Base-by-base conservation (phyloP, 2,888 invertebrate species). In the Zygaena filipendulae region DNA sequence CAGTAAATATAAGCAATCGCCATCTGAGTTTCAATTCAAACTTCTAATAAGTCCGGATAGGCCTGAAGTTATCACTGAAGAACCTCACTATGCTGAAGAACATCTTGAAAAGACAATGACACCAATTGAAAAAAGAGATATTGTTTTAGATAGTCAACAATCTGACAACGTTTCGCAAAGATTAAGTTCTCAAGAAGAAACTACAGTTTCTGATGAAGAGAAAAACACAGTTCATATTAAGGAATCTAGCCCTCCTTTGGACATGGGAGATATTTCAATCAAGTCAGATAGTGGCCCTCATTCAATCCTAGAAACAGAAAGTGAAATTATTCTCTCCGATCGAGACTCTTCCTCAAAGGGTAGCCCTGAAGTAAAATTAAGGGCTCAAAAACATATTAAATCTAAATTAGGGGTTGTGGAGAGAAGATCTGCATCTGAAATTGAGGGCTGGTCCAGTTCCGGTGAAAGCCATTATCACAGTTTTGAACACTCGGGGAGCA, bases 391-490 rank as follows among this genome's bases (percentile, higher is more conserved):
- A 39, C 77, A 79, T 38, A 58, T 81, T 1, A 69, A 75, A 47
- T 72, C 82, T 11, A 72, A 77, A 36, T 54, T 82, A 19, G 71
- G 72, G 9, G 49, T 81, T 21, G 70, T 66, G 2, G 90, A 90
- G 40, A 81, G 91, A 26, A 85, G 87, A 50, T 91, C 92, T 0
- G 88, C 88, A 19, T 85, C 90, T 12, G 92, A 92, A 47, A 81
- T 88, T 12, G 93, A 94, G 59, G 81, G 86, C 3, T 89, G 89
- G 66, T 92, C 92, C 0, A 93, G 93, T 67, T 93, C 92, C 8
- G 92, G 93, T 9, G 92, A 92, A 49, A 93, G 93, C 53, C 90
- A 91, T 45, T 93, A 93, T 54, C 92, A 92, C 38, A 94, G 94
- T 37, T 92, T 92, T 54, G 93, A 92, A 53, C 87, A 90, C 49